phyloP scores from a whole-genome alignment of 2,797 vertebrate genomes.

The Carduelis carduelis region DNA sequence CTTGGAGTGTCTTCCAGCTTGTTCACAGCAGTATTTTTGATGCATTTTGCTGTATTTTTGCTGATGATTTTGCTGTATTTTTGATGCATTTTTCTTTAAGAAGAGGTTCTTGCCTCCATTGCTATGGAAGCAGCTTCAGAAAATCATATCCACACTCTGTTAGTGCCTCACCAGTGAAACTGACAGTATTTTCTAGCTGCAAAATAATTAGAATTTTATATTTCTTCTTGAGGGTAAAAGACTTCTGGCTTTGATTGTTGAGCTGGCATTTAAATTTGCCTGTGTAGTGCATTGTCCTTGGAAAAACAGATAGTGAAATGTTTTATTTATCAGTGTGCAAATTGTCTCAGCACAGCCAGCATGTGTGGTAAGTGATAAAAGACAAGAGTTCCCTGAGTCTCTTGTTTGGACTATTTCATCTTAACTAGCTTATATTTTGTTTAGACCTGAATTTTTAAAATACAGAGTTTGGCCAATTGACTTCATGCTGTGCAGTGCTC shows the following conservation, averaged over 20 bases:
- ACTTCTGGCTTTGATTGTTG: neutral
- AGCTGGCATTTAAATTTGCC: neutral
- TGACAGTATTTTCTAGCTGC: neutral
- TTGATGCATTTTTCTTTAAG: neutral
- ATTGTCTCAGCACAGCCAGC: neutral
- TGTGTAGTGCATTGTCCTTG: neutral
- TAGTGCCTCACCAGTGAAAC: neutral
- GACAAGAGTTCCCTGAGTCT: neutral
- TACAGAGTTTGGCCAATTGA: neutral
- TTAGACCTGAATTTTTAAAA: neutral
- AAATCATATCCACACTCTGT: neutral
- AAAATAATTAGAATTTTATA: neutral
- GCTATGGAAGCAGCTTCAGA: neutral
- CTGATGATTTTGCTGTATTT: neutral
- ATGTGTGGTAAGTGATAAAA: neutral
- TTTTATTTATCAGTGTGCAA: neutral
- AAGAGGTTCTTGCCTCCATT: neutral
- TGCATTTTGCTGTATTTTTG: neutral
- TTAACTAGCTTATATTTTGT: neutral
- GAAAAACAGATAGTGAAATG: neutral
- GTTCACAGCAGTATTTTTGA: neutral
- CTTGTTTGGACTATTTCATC: neutral
- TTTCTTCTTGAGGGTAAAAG: fast-evolving
- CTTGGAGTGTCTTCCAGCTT: neutral
- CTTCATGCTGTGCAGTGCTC: neutral